Conservation (phyloP, 2,797 vertebrate genomes). For the Pipistrellus kuhlii region DNA sequence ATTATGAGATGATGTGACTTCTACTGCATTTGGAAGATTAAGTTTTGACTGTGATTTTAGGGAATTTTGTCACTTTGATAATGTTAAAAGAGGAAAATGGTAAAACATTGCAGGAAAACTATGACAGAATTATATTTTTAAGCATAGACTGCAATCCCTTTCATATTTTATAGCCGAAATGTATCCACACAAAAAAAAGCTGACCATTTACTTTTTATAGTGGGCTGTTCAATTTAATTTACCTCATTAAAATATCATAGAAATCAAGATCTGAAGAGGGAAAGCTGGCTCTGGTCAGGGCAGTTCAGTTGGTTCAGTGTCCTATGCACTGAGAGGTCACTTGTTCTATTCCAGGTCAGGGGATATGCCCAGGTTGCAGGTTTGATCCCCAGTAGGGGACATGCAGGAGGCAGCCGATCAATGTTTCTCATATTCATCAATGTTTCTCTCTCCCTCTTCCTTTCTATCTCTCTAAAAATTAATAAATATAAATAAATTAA, state of each 20-base stretch:
- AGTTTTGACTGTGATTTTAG: background rate
- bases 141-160: background rate
- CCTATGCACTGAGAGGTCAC: too few species aligned
- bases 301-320: too few species aligned
- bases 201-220: background rate
- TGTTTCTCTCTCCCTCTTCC: too few species aligned
- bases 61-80: background rate
- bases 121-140: constrained; percentile 1
- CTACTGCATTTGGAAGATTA: background rate
- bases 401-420: too few species aligned
- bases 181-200: background rate
- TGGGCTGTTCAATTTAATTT: background rate
- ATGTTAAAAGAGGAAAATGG: background rate
- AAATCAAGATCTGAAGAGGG: background rate
- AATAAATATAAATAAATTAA: too few species aligned
- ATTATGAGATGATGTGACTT: background rate
- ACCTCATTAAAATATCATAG: background rate
- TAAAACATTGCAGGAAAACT: background rate
- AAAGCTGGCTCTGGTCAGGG: background rate
- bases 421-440: too few species aligned
- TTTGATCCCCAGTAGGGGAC: too few species aligned
- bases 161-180: background rate
- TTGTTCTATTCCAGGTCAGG: too few species aligned
- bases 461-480: too few species aligned
- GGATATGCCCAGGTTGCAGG: too few species aligned